Evolutionary conservation across 2,888 invertebrate genomes (phyloP).

Genomic region (Catocala fraxini): DNA sequence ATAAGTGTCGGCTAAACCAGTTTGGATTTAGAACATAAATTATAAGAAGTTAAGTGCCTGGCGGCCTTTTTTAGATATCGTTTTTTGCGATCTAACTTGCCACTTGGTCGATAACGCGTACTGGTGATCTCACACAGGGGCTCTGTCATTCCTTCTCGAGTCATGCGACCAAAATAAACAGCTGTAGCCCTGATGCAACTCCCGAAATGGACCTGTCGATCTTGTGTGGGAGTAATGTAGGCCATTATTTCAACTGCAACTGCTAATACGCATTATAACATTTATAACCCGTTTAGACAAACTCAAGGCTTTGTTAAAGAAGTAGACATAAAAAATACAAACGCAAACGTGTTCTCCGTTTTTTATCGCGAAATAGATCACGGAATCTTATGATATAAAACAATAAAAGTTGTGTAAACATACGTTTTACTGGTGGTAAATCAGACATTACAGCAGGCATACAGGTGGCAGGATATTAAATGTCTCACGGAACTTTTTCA

Average conservation of each 20-base stretch:
- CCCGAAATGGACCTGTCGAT: constrained; percentile 67
- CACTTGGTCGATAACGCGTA: constrained; percentile 58
- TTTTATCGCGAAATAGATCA: not conserved
- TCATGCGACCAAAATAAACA: constrained; percentile 80
- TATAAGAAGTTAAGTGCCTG: constrained; percentile 19
- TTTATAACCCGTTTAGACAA: not conserved
- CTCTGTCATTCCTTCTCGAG: constrained; percentile 72
- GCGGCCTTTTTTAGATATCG: constrained; percentile 26
- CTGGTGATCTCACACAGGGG: constrained; percentile 78
- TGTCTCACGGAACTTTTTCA: no score
- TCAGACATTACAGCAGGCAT: no score
- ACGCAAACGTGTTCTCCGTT: not conserved
- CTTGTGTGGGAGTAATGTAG: constrained; percentile 59
- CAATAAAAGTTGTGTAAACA: no score
- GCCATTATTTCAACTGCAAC: constrained; percentile 53
- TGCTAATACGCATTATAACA: constrained; percentile 3
- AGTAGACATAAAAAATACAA: not conserved
- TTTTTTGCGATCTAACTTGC: constrained; percentile 35
- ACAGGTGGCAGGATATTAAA: no score
- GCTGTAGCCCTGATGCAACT: constrained; percentile 63
- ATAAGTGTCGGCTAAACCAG: constrained; percentile 2
- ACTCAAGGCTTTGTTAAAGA: not conserved
- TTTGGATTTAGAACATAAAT: constrained; percentile 33
- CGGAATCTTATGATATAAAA: not conserved
- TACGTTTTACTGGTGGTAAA: no score